Evolutionary conservation across 1,140 invertebrate genomes (phyloP).

Genomic region (Drosophila pallidifrons): DNA sequence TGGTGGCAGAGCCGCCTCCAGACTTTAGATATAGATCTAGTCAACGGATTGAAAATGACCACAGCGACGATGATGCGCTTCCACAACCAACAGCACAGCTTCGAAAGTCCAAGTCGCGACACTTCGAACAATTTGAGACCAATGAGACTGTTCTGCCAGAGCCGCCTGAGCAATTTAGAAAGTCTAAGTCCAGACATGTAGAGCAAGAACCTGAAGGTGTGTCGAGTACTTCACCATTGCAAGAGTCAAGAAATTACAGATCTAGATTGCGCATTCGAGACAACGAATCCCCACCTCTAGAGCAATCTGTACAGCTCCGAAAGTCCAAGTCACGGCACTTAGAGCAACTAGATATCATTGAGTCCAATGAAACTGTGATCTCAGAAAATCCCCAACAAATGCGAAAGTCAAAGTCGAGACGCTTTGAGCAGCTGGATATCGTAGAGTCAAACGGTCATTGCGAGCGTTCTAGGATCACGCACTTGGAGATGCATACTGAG

Average conservation of each 20-base stretch:
- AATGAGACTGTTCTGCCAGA: background rate
- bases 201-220: background rate
- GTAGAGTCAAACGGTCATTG: too few relatives aligned
- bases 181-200: background rate
- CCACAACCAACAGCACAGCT: background rate
- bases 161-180: background rate
- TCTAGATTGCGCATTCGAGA: too few relatives aligned
- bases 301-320: background rate
- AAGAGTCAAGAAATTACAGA: too few relatives aligned
- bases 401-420: background rate
- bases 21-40: too few relatives aligned
- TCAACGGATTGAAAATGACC: too few relatives aligned
- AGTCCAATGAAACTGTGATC: background rate
- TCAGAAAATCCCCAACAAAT: background rate
- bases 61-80: too few relatives aligned
- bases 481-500: too few relatives aligned
- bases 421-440: too few relatives aligned
- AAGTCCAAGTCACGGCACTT: background rate
- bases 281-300: background rate
- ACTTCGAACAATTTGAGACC: background rate
- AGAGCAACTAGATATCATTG: background rate
- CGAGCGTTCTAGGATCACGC: too few relatives aligned
- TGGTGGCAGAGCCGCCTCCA: background rate
- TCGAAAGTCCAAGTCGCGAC: background rate
- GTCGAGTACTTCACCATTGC: too few relatives aligned